These are phyloP conservation scores for Drosophila aff. DNA, from an alignment of 1,140 invertebrate genomes.

Conservation along the genomic window DNA sequence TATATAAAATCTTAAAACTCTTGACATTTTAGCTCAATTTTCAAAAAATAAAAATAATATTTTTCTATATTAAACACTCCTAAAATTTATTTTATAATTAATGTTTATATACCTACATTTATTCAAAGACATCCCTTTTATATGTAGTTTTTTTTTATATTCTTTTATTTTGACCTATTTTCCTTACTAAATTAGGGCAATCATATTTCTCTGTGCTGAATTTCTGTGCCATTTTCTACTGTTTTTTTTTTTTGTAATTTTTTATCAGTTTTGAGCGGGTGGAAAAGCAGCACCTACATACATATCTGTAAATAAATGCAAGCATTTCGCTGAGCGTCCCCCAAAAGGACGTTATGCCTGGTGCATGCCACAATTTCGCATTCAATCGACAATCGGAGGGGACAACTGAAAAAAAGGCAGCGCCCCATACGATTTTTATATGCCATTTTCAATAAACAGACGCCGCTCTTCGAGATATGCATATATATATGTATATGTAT, in stretches of 20 bases:
- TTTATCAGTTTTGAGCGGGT: conserved; percentile 9
- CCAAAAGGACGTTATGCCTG: conserved; percentile 47
- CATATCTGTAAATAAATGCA: conserved; percentile 41
- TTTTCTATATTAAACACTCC: too few relatives aligned
- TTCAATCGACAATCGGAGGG: conserved; percentile 41
- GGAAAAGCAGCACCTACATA: conserved; percentile 18
- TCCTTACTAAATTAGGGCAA: neutral
- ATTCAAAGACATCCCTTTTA: too few relatives aligned
- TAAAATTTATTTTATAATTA: too few relatives aligned
- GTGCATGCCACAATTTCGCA: conserved; percentile 24
- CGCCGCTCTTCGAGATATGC: conserved; percentile 12
- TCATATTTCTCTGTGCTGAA: neutral
- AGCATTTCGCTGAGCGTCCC: conserved; percentile 26
- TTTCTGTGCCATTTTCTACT: too few relatives aligned
- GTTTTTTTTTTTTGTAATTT: neutral
- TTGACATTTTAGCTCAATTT: too few relatives aligned
- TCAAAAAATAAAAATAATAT: too few relatives aligned
- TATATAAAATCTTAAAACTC: too few relatives aligned
- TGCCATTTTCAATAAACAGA: conserved; percentile 77
- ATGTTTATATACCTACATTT: too few relatives aligned
- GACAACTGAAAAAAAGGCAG: neutral
- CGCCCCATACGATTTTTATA: conserved; percentile 60
- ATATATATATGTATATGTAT: neutral
- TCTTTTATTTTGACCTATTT: neutral
- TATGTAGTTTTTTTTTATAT: too few relatives aligned